Evolutionary conservation across 2,888 invertebrate genomes (phyloP), one percentile per base, ranked within the genome.

Genomic region (Anticlea derivata): DNA sequence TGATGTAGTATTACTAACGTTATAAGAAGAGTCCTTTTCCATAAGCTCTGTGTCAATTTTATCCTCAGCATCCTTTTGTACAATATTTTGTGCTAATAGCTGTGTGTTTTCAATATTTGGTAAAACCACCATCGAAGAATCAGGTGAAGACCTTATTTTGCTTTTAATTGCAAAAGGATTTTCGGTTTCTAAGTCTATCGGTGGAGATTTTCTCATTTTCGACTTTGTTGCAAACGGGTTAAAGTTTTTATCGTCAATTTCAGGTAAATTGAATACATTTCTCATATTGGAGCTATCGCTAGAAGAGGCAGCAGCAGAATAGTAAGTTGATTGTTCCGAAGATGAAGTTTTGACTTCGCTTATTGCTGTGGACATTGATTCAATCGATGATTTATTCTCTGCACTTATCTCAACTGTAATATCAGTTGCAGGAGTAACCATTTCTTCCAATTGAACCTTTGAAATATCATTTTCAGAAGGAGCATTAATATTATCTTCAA

Each of bases 261-360:
- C 86, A 23, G 87, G 87, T 31, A 87, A 58, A 54, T 86, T 86
- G 52, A 85, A 86, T 7, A 84, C 84, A 58, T 79, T 86, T 70
- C 61, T 83, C n/a, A 68, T 55, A 37, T 66, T 58, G 12, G 60
- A 54, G 43, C 65, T 70, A 33, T 79, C 79, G 49, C 55, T 63
- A 34, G 79, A 79, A 12, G 78, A 78, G 30, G 72, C 60, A 0
- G 65, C 69, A 17, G 68, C 71, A 11, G 83, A 76, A 51, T 61
- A 75, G 55, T 81, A 78, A 22, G 69, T 57, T 13, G 80, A 83
- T 31, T 76, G 75, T 44, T 82, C 82, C 13, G 75, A 80, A 22
- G 80, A 81, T 10, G 77, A 78, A 3, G 72, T 61, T 63, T 73
- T 76, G 1, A 50, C 47, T 24, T 70, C 67, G 31, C 52, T 68